phyloP scores from a whole-genome alignment of 2,888 invertebrate species.

The Atherix ibis region DNA sequence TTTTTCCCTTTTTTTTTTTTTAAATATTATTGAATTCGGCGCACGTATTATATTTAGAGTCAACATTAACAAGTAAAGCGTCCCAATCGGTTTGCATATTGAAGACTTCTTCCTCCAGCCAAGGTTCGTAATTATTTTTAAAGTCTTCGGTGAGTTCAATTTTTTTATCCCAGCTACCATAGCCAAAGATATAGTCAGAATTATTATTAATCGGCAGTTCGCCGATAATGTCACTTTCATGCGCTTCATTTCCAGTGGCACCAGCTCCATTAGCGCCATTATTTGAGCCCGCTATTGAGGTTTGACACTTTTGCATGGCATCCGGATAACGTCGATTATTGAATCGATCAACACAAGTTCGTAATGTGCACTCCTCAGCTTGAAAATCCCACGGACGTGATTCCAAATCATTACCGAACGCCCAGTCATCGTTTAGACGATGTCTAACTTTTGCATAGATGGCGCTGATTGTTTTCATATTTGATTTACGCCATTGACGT shows the following conservation, averaged over 20 bases:
- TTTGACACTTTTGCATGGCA: slow-evolving; percentile 29
- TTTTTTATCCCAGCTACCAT: slow-evolving; percentile 32
- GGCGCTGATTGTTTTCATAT: slow-evolving; percentile 99
- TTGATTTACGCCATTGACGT: slow-evolving; percentile 96
- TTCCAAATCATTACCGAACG: slow-evolving; percentile 95
- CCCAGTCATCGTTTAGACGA: slow-evolving; percentile 98
- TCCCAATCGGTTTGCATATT: slow-evolving; percentile 73
- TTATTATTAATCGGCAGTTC: slow-evolving; percentile 8
- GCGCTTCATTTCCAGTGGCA: slow-evolving; percentile 2
- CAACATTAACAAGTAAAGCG: slow-evolving; percentile 10
- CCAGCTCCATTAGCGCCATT: slow-evolving; percentile 7
- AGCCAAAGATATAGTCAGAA: slow-evolving; percentile 26
- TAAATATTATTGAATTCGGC: too few relatives aligned
- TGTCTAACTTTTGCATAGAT: slow-evolving; percentile 96
- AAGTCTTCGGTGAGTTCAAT: slow-evolving; percentile 80
- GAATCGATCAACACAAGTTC: slow-evolving; percentile 89
- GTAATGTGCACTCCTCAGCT: slow-evolving; percentile 88
- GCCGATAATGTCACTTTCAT: slow-evolving; percentile 9
- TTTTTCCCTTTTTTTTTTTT: too few relatives aligned
- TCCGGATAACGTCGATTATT: slow-evolving; percentile 79
- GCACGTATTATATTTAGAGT: slow-evolving; percentile 3
- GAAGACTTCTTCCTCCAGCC: slow-evolving; percentile 95
- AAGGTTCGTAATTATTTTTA: slow-evolving; percentile 80
- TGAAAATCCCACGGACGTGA: slow-evolving; percentile 97
- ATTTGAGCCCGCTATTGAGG: slow-evolving; percentile 11